Evolutionary conservation across 1,140 invertebrate genomes (phyloP).

Genomic region (Megalonaias nervosa): DNA sequence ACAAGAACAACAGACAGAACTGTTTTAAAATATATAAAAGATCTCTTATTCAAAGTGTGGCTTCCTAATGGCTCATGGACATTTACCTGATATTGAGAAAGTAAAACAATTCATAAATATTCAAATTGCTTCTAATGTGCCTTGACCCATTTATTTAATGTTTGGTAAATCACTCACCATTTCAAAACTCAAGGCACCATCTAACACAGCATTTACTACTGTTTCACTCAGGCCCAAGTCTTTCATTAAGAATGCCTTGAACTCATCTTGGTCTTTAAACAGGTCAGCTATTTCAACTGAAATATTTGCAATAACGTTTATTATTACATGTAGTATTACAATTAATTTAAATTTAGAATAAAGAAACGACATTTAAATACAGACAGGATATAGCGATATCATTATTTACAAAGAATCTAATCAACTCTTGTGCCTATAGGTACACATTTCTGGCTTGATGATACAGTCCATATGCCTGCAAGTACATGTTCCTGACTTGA

Average conservation of each 20-base stretch:
- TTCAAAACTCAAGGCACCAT: slow-evolving; percentile 44
- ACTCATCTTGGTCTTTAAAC: slow-evolving; percentile 40
- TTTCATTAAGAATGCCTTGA: slow-evolving; percentile 47
- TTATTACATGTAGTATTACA: not conserved
- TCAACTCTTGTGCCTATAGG: not conserved
- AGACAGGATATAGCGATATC: not conserved
- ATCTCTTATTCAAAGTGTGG: too few relatives aligned
- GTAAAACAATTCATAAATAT: too few relatives aligned
- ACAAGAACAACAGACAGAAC: too few relatives aligned
- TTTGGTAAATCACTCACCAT: slow-evolving; percentile 36
- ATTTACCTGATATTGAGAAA: too few relatives aligned
- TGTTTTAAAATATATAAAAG: too few relatives aligned
- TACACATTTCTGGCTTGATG: not conserved
- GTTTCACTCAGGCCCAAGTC: slow-evolving; percentile 38
- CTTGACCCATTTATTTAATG: too few relatives aligned
- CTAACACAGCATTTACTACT: slow-evolving; percentile 46
- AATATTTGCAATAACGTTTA: slow-evolving; percentile 6
- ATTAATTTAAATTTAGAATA: too few relatives aligned
- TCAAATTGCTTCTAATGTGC: too few relatives aligned
- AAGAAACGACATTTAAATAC: not conserved
- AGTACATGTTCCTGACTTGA: too few relatives aligned
- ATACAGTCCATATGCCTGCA: not conserved
- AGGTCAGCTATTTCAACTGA: slow-evolving; percentile 57
- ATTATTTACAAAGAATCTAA: not conserved
- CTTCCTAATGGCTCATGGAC: too few relatives aligned